A percentile compares a stretch with the other conserved stretches of the same genome.
Conservation (phyloP, 2,797 vertebrate genomes). For the Nyctalus aviator region DNA sequence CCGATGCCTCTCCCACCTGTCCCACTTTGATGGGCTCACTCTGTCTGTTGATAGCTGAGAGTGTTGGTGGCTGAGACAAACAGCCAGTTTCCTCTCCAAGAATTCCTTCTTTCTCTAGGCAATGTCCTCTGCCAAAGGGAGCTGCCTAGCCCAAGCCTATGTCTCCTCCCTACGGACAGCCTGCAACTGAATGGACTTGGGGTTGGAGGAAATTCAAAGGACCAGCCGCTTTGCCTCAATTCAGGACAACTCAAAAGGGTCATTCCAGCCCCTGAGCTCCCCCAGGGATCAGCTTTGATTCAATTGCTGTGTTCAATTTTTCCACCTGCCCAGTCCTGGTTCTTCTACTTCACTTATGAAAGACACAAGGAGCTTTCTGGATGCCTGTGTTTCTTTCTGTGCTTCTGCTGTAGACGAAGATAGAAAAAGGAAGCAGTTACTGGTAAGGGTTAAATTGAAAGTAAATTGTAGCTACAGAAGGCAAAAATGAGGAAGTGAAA, state of each 20-base stretch:
- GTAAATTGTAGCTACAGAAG: not conserved
- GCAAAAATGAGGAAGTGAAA: constrained; percentile 25
- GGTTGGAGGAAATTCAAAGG: not conserved
- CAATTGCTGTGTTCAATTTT: not conserved
- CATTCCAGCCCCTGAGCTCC: not conserved
- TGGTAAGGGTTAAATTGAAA: not conserved
- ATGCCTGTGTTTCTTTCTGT: not conserved
- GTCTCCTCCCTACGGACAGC: not conserved
- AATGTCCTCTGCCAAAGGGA: constrained; percentile 50
- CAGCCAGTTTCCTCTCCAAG: constrained; percentile 53
- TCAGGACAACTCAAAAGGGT: not conserved
- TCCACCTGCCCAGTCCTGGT: not conserved
- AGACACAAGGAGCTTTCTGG: not conserved
- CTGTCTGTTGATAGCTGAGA: constrained; percentile 3
- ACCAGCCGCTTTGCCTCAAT: not conserved
- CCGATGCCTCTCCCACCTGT: not conserved
- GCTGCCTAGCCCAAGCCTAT: not conserved
- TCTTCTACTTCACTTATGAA: not conserved
- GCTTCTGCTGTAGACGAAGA: not conserved
- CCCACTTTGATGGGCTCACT: not conserved
- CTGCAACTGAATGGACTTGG: not conserved
- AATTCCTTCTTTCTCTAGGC: constrained; percentile 65
- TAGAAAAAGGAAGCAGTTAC: not conserved
- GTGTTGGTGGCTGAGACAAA: constrained; percentile 30
- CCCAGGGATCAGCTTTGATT: not conserved